A percentile compares a stretch with the other conserved stretches of the same genome.
Conservation (phyloP, 1,140 invertebrate genomes). For the Aphidius ervi region DNA sequence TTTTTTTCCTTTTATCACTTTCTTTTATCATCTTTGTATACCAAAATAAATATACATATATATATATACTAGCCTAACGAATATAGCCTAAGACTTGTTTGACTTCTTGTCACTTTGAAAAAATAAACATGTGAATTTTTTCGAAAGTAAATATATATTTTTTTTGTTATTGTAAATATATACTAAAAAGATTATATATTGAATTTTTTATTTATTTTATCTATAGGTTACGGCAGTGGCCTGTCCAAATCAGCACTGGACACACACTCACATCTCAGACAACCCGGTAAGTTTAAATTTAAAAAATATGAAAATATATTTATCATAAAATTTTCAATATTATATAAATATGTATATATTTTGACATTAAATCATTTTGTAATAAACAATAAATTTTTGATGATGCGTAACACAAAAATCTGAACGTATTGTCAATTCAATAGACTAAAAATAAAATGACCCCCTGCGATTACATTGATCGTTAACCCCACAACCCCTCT, state of each 20-base stretch:
- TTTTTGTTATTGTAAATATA: constrained; percentile 5
- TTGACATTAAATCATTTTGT: too few relatives aligned
- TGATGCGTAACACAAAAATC: constrained; percentile 26
- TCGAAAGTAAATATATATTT: constrained; percentile 3
- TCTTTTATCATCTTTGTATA: not conserved
- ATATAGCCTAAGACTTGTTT: constrained; percentile 14
- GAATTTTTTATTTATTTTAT: constrained; percentile 46
- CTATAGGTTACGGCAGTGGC: constrained; percentile 71
- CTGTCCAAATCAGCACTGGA: constrained; percentile 75
- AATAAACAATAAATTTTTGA: not conserved
- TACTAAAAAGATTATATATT: constrained; percentile 10
- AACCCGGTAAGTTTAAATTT: constrained; percentile 63
- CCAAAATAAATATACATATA: not conserved
- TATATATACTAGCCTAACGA: constrained; percentile 2
- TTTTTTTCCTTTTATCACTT: constrained; percentile 8
- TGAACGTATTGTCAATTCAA: constrained; percentile 27
- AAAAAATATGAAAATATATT: too few relatives aligned
- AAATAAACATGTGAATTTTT: not conserved
- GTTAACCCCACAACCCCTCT: constrained; percentile 35
- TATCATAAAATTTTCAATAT: too few relatives aligned
- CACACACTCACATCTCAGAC: constrained; percentile 77
- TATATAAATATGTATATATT: not conserved
- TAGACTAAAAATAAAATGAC: constrained; percentile 31
- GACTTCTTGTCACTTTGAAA: constrained; percentile 20
- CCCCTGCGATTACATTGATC: constrained; percentile 35